Evolutionary conservation across 2,888 invertebrate genomes (phyloP), one percentile per base, ranked within the genome.

Genomic region (Nezara viridula): DNA sequence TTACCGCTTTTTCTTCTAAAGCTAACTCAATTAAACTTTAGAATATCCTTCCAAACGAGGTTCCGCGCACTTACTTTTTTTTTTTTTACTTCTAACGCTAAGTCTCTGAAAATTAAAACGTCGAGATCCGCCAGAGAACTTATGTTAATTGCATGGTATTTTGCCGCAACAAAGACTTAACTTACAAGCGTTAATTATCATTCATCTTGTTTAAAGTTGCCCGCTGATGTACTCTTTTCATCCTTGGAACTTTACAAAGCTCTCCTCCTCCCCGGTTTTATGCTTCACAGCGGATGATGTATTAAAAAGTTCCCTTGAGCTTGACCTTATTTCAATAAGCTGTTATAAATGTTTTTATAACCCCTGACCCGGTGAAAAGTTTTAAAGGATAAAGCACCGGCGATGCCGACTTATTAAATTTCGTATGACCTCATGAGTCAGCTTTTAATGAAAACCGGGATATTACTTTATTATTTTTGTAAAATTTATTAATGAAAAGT

Each of bases 241-340:
- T 40, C 40, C 81, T 81, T 44, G 40, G 44, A 24, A 81, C 44
- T 81, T 81, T 14, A n/a, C 81, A 47, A 81, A 81, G 81, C 81
- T n/a, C n/a, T 77, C n/a, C 55, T n/a, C 60, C 60, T 16, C 81
- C 40, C 14, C 40, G 2, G 81, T 81, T 40, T 81, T 81, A 81
- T 44, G 81, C 81, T 81, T 47, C 40, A 47, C 81, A 81, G 81
- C 44, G 81, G 81, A 81, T 44, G 81, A 81, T 81, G 44, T 40
- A 44, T 81, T 44, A 40, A 81, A 47, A 81, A 81, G 81, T 81
- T 81, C 44, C 44, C 44, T 44, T 81, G 81, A n/a, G 44, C 81
- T 40, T 81, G 81, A 81, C 81, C 81, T 81, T 44, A 44, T 81
- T 81, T 81, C 81, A 81, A 81, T 81, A 81, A 81, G 81, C 40